phyloP scores from a whole-genome alignment of 2,113 vertebrate species.

The Pavo muticus region DNA sequence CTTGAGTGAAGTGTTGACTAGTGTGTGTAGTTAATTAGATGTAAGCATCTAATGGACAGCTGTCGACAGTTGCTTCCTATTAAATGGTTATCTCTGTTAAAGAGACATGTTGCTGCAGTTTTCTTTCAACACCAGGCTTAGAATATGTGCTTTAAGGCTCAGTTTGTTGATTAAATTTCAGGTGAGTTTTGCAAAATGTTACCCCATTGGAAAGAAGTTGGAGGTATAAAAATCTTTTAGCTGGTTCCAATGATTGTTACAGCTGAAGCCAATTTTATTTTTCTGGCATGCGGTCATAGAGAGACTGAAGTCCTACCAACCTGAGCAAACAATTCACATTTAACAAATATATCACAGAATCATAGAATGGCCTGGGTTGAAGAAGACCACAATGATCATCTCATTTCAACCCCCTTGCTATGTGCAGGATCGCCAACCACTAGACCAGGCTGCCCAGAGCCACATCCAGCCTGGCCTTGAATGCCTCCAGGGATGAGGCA shows the following conservation, averaged over 20 bases:
- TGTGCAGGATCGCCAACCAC: too few relatives aligned
- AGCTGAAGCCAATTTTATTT: not conserved
- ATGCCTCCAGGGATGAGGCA: too few relatives aligned
- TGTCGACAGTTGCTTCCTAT: slow-evolving; percentile 41
- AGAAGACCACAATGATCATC: too few relatives aligned
- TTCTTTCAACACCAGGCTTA: not conserved
- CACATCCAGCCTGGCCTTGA: too few relatives aligned
- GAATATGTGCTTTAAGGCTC: not conserved
- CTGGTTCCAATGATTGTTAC: not conserved
- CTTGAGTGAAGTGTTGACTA: slow-evolving; percentile 50
- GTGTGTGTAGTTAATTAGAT: slow-evolving; percentile 52
- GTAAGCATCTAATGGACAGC: slow-evolving; percentile 44
- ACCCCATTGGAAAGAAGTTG: not conserved
- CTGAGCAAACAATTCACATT: not conserved
- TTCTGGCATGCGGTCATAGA: not conserved
- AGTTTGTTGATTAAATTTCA: not conserved
- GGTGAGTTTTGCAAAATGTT: not conserved
- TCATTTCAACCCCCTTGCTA: too few relatives aligned
- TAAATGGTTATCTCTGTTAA: slow-evolving; percentile 35
- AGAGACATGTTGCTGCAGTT: slow-evolving; percentile 4
- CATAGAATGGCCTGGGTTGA: too few relatives aligned
- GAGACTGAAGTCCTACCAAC: not conserved
- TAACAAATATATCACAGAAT: not conserved
- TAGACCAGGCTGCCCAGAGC: too few relatives aligned
- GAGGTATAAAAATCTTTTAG: not conserved